Percentiles rank a stretch among this genome's conserved stretches.
phyloP scores from a whole-genome alignment of 1,140 invertebrate species.

The Drosophila tristis region DNA sequence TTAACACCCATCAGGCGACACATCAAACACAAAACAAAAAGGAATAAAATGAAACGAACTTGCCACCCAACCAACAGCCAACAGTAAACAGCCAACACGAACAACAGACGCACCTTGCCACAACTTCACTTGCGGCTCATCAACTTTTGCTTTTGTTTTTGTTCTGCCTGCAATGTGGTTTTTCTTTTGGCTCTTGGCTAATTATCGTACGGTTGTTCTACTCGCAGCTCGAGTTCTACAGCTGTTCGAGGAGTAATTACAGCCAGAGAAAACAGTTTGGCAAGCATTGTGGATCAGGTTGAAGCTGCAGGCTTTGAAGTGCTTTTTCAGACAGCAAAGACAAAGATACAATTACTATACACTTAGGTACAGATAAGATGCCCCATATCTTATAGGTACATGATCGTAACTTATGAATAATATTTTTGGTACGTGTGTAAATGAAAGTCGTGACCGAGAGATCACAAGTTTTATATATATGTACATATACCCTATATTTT shows the following conservation, averaged over 20 bases:
- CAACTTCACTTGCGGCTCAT: slow-evolving; percentile 53
- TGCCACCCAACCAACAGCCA: not conserved
- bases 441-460: no score
- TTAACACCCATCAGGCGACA: slow-evolving; percentile 45
- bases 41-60: slow-evolving; percentile 22
- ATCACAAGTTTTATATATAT: no score
- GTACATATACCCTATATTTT: no score
- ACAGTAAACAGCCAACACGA: not conserved
- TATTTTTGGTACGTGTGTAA: no score
- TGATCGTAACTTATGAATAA: no score
- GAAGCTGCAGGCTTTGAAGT: no score
- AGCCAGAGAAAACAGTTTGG: not conserved
- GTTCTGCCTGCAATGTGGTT: slow-evolving; percentile 18
- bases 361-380: no score
- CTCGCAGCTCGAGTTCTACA: no score
- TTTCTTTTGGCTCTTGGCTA: not conserved
- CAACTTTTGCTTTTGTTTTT: slow-evolving; percentile 58
- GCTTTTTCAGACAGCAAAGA: no score
- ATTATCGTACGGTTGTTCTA: slow-evolving; percentile 15
- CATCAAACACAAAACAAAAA: slow-evolving; percentile 1
- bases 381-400: no score
- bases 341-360: no score
- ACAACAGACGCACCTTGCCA: not conserved
- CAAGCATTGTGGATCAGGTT: no score
- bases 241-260: not conserved